Evolutionary conservation across 1,140 invertebrate species (phyloP).

Genomic region (Drosophila teissieri): DNA sequence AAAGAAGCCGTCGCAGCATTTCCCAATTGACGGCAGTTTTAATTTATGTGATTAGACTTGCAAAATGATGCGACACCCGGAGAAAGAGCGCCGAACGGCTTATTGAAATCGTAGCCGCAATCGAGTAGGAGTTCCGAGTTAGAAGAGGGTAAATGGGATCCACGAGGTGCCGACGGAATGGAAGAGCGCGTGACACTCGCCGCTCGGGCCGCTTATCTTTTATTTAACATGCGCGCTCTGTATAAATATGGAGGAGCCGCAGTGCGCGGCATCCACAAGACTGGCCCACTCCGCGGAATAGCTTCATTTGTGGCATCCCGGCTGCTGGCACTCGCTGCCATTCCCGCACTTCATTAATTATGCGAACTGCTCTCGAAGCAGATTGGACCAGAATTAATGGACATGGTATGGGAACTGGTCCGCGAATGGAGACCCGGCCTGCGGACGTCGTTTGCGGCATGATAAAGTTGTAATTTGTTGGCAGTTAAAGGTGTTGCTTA

Average conservation of each 20-base stretch:
- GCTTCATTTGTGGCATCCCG: slow-evolving; percentile 68
- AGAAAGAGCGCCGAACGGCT: slow-evolving; percentile 4
- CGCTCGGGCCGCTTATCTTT: slow-evolving; percentile 73
- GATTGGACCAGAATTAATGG: slow-evolving; percentile 61
- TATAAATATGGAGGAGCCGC: slow-evolving; percentile 75
- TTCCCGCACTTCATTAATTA: slow-evolving; percentile 80
- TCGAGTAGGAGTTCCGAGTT: not conserved
- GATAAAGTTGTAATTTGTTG: slow-evolving; percentile 83
- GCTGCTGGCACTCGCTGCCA: slow-evolving; percentile 40
- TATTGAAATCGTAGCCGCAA: slow-evolving; percentile 2
- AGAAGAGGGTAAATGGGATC: not conserved
- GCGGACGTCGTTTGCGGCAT: slow-evolving; percentile 67
- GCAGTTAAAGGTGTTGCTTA: slow-evolving; percentile 82
- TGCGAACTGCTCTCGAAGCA: slow-evolving; percentile 70
- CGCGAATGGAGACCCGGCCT: slow-evolving; percentile 16
- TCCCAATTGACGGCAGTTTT: slow-evolving; percentile 49
- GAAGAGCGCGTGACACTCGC: slow-evolving; percentile 71
- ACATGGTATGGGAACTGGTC: slow-evolving; percentile 43
- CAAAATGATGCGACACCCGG: slow-evolving; percentile 56
- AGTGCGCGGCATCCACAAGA: slow-evolving; percentile 27
- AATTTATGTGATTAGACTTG: slow-evolving; percentile 67
- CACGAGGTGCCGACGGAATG: not conserved
- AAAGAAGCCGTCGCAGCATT: slow-evolving; percentile 36
- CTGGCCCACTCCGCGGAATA: slow-evolving; percentile 52
- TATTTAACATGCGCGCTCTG: slow-evolving; percentile 79